Percentiles rank a stretch among this genome's conserved stretches.
Conservation (phyloP, 2,888 invertebrate genomes). For the Aleiodes leptofemur region DNA sequence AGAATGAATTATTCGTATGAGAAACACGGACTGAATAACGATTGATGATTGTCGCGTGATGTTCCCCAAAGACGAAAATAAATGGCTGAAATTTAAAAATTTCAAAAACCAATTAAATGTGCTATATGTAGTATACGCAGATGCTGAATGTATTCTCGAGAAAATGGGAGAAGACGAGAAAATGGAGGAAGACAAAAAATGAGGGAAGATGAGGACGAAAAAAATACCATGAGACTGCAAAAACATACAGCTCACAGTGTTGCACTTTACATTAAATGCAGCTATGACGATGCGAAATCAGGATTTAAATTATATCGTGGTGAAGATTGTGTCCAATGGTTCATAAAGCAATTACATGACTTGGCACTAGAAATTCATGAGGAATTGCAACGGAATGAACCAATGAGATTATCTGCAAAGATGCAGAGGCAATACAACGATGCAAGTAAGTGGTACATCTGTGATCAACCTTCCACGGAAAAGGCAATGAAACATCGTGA, state of each 20-base stretch:
- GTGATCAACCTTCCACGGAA: conserved; percentile 27
- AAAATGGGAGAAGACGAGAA: conserved; percentile 16
- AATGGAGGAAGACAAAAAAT: no score
- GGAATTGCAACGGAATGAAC: neutral
- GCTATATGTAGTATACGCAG: conserved; percentile 49
- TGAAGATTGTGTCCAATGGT: conserved; percentile 48
- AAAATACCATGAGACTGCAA: no score
- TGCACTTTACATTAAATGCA: no score
- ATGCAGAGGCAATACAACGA: neutral
- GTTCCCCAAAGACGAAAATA: conserved; percentile 27
- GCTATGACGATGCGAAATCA: no score
- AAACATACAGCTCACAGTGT: no score
- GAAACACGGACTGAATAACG: neutral
- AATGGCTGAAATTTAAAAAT: conserved; percentile 42
- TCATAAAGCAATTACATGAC: conserved; percentile 36
- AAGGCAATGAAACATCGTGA: no score
- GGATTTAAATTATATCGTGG: conserved; percentile 16
- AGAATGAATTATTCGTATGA: neutral
- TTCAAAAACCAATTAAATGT: conserved; percentile 44
- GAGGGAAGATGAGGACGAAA: neutral
- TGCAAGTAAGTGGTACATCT: conserved; percentile 48
- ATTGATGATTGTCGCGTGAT: neutral
- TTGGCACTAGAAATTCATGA: neutral
- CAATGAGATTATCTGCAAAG: neutral
- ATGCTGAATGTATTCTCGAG: conserved; percentile 49